Conservation (phyloP, 2,888 invertebrate species). For the Nysson spinosus region DNA sequence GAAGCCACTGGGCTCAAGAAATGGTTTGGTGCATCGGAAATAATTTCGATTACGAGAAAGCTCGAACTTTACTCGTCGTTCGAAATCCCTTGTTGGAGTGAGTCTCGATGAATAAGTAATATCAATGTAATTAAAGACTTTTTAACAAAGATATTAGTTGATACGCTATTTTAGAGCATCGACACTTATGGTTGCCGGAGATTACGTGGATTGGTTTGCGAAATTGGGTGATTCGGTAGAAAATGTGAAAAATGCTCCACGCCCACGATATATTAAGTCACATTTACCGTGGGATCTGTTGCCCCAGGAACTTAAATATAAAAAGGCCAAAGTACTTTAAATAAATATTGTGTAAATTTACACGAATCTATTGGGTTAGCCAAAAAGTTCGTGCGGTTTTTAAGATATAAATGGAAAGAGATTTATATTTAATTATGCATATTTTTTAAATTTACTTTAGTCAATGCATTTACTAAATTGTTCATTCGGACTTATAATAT, state of each 20-base stretch:
- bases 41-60: slow-evolving; percentile 87
- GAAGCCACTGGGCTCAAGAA: slow-evolving; percentile 96
- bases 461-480: no score
- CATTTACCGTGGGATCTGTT: slow-evolving; percentile 86
- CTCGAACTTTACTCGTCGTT: slow-evolving; percentile 81
- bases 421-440: no score
- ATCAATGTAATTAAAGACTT: no score
- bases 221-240: slow-evolving; percentile 85
- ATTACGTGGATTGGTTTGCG: slow-evolving; percentile 69
- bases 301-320: slow-evolving; percentile 79
- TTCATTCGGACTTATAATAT: no score
- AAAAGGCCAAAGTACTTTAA: slow-evolving; percentile 84
- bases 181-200: slow-evolving; percentile 68
- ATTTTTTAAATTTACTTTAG: no score
- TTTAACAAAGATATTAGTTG: not conserved
- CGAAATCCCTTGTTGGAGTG: slow-evolving; percentile 78
- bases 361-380: no score
- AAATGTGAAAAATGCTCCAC: slow-evolving; percentile 83
- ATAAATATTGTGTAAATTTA: no score
- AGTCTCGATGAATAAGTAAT: slow-evolving; percentile 36
- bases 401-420: not conserved
- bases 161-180: slow-evolving; percentile 62
- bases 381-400: no score
- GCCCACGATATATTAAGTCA: slow-evolving; percentile 86
- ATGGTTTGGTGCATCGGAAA: slow-evolving; percentile 94